phyloP scores from a whole-genome alignment of 2,797 vertebrate species.

The Alfaro cultratus region DNA sequence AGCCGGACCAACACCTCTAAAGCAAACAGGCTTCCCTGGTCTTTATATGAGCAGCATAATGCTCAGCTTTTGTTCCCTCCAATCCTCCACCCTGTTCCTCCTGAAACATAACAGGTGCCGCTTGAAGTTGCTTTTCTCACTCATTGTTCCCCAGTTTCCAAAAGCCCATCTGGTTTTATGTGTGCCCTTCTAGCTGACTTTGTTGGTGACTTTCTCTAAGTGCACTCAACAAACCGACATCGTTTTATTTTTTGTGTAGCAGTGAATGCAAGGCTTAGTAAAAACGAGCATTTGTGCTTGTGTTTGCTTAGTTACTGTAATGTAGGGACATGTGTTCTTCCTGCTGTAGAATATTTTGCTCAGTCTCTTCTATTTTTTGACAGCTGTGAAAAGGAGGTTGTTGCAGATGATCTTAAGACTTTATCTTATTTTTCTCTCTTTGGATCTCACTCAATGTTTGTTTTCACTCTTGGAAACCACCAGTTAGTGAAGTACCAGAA shows the following conservation, averaged over 20 bases:
- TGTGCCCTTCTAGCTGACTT: conserved; percentile 66
- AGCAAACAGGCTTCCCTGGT: conserved; percentile 77
- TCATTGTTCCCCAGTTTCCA: conserved; percentile 73
- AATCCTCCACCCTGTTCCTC: conserved; percentile 65
- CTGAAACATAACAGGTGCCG: conserved; percentile 78
- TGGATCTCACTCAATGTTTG: not conserved
- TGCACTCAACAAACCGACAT: conserved; percentile 60
- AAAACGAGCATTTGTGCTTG: conserved; percentile 30
- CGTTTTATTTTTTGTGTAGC: conserved; percentile 57
- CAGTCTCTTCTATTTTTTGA: not conserved
- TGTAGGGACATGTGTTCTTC: conserved; percentile 42
- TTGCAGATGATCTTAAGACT: not conserved
- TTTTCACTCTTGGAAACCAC: not conserved
- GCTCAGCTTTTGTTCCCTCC: conserved; percentile 73
- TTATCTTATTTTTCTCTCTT: not conserved
- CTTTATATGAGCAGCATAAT: conserved; percentile 78
- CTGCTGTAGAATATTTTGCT: conserved; percentile 47
- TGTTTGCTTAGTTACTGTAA: conserved; percentile 37
- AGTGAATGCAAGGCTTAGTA: conserved; percentile 58
- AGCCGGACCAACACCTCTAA: conserved; percentile 85
- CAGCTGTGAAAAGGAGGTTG: not conserved
- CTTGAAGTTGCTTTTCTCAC: conserved; percentile 73
- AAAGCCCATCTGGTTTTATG: conserved; percentile 60
- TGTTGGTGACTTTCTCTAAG: conserved; percentile 68
- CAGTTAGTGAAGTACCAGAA: not conserved